Evolutionary conservation across 2,888 invertebrate genomes (phyloP), one percentile per base, ranked within the genome.

Genomic region (Agrotis puta): DNA sequence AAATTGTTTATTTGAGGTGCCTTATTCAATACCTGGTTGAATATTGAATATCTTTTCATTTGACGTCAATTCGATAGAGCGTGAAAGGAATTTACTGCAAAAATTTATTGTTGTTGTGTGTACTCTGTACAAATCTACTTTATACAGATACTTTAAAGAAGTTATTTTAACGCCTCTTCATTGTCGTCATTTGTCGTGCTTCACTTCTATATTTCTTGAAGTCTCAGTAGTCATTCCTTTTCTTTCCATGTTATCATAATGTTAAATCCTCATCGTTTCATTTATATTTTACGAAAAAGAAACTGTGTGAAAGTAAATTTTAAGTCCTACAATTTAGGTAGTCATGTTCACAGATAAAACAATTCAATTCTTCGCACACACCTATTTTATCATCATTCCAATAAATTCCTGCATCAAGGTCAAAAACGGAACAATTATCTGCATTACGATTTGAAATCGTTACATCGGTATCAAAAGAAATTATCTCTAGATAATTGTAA

Each of bases 401-500:
- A 57, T 39, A 6, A 62, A 48, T 57, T 24, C 18, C 62, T 53
- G 51, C 48, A 47, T 51, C 71, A 81, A 79, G 77, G 77, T 64
- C 43, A 77, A 56, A 59, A 50, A 54, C 57, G 69, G n/a, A 43
- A 53, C 16, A 20, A n/a, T 18, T 65, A 78, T 81, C 70, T 62
- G 57, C 16, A 62, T 64, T 33, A 50, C 18, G 39, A 66, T 64
- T 81, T 24, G 13, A 33, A 70, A 70, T 56, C 62, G 33, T 64
- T 64, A 65, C 62, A 61, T 16, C 39, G 47, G 62, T 64, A 70
- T 58, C 68, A 68, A 64, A 61, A 86, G 81, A 85, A 86, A 87
- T 84, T 83, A 85, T 64, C 65, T 33, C 22, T 18, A 67, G 77
- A 80, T 72, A 79, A 74, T 77, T 70, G 56, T 58, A 67, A 50